phyloP scores from a whole-genome alignment of 2,797 vertebrate genomes.

The Gouania willdenowi region DNA sequence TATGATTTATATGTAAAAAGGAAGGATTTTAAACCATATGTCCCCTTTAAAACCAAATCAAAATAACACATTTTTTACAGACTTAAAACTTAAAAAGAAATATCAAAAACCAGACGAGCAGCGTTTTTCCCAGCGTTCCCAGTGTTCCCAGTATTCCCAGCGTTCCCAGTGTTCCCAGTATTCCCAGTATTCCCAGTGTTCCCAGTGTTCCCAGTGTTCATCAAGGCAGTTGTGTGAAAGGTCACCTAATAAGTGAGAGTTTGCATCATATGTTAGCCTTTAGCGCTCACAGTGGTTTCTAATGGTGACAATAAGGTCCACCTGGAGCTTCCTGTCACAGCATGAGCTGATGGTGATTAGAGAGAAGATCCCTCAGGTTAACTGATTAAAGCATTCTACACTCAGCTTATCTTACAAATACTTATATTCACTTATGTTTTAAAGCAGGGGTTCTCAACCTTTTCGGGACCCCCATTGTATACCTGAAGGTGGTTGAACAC shows the following conservation, averaged over 20 bases:
- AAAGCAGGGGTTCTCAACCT: too few relatives aligned
- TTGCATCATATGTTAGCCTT: slow-evolving; percentile 71
- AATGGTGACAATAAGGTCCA: slow-evolving; percentile 30
- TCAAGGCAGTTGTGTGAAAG: slow-evolving; percentile 63
- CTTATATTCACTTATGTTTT: too few relatives aligned
- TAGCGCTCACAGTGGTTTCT: slow-evolving; percentile 48
- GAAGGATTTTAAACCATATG: too few relatives aligned
- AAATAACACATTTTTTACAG: too few relatives aligned
- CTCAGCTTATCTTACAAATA: too few relatives aligned
- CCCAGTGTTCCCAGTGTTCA: slow-evolving; percentile 38
- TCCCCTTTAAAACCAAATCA: too few relatives aligned
- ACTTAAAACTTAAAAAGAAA: too few relatives aligned
- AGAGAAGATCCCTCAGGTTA: slow-evolving; percentile 20
- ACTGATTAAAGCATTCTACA: background rate
- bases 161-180: background rate
- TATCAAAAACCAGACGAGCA: background rate
- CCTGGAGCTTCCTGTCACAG: slow-evolving; percentile 63
- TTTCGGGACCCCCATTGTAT: too few relatives aligned
- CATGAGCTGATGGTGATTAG: slow-evolving; percentile 57
- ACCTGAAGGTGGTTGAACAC: too few relatives aligned
- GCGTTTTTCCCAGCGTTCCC: background rate
- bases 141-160: background rate
- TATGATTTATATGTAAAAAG: too few relatives aligned
- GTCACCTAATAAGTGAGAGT: slow-evolving; percentile 63
- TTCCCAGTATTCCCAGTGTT: slow-evolving; percentile 5